These are phyloP conservation scores for Oligia strigilis DNA, from an alignment of 2,888 invertebrate species.

Conservation along the genomic window DNA sequence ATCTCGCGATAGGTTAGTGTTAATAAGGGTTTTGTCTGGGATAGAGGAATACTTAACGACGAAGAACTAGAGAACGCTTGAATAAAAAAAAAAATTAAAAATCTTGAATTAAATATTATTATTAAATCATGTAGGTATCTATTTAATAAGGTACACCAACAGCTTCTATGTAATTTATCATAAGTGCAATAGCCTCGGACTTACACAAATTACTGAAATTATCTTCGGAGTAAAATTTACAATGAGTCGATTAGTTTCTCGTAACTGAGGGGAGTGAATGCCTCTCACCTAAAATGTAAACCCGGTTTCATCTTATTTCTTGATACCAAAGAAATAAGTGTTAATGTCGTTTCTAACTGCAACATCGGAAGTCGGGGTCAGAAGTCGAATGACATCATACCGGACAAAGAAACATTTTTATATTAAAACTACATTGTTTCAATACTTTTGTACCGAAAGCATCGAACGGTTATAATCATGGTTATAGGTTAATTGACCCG, in stretches of 20 bases:
- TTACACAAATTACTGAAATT: too few species aligned
- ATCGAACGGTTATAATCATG: conserved; percentile 22
- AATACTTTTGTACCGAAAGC: conserved; percentile 22
- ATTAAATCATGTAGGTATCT: too few species aligned
- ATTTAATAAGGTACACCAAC: too few species aligned
- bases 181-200: too few species aligned
- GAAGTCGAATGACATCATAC: conserved; percentile 59
- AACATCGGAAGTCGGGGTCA: conserved; percentile 70
- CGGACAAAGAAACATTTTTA: conserved; percentile 47
- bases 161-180: too few species aligned
- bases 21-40: background rate
- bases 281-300: background rate
- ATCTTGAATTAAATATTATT: too few species aligned
- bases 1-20: background rate
- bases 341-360: conserved; percentile 50
- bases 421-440: conserved; percentile 40
- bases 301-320: conserved; percentile 38
- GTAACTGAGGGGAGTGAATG: background rate
- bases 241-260: background rate
- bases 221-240: background rate
- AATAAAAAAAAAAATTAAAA: too few species aligned
- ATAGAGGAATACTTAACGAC: background rate
- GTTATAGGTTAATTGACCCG: conserved; percentile 35
- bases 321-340: conserved; percentile 11
- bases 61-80: background rate